A percentile compares a stretch with the other conserved stretches of the same genome.
phyloP scores from a whole-genome alignment of 2,797 vertebrate species.

The Syngnathus rostellatus region DNA sequence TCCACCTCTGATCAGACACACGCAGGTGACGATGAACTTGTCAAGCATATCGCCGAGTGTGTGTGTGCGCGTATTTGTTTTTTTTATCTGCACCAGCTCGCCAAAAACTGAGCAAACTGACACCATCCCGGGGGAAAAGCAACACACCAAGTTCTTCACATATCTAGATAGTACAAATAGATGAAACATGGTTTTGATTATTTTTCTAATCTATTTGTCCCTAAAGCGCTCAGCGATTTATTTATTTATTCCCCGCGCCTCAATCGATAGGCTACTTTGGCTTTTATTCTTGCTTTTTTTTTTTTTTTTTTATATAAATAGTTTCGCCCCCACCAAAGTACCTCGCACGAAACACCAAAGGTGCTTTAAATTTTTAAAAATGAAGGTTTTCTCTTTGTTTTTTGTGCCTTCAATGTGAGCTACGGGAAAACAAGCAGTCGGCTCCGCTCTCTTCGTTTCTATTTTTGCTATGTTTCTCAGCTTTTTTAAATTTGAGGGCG shows the following conservation, averaged over 20 bases:
- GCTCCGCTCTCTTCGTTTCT: too few species aligned
- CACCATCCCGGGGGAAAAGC: slow-evolving; percentile 43
- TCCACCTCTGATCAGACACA: slow-evolving; percentile 41
- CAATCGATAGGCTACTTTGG: slow-evolving; percentile 52
- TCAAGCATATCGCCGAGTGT: slow-evolving; percentile 80
- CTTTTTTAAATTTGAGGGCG: background rate
- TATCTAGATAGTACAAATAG: slow-evolving; percentile 27
- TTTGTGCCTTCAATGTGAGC: slow-evolving; percentile 76
- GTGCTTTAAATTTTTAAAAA: slow-evolving; percentile 71
- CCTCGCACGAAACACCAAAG: slow-evolving; percentile 77
- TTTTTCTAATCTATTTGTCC: slow-evolving; percentile 43
- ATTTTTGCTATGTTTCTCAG: background rate
- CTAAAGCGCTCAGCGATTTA: slow-evolving; percentile 40
- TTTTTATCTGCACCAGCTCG: slow-evolving; percentile 72
- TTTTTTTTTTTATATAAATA: too few species aligned
- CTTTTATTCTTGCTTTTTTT: slow-evolving; percentile 52
- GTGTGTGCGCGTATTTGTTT: background rate
- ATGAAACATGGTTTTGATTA: slow-evolving; percentile 43
- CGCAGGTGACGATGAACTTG: slow-evolving; percentile 54
- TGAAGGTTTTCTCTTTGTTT: slow-evolving; percentile 70
- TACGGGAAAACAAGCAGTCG: slow-evolving; percentile 55
- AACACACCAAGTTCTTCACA: slow-evolving; percentile 2
- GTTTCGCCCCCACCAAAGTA: slow-evolving; percentile 67
- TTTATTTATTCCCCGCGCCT: slow-evolving; percentile 49
- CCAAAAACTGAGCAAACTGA: slow-evolving; percentile 67